phyloP scores from a whole-genome alignment of 2,888 invertebrate genomes.

The Perithous albicinctus region DNA sequence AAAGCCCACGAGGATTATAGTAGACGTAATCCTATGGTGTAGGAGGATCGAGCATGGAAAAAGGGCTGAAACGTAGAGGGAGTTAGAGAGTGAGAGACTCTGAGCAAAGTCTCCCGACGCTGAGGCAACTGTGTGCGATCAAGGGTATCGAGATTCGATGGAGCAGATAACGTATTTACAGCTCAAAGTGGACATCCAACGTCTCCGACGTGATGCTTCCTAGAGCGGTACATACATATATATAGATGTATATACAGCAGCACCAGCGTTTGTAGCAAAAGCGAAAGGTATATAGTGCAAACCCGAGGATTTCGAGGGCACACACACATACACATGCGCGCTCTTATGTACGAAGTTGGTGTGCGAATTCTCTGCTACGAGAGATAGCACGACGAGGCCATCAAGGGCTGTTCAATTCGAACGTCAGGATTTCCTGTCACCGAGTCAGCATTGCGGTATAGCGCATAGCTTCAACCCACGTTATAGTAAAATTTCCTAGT shows the following conservation, averaged over 20 bases:
- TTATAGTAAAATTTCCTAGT: neutral
- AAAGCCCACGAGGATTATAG: neutral
- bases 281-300: conserved; percentile 19
- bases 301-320: conserved; percentile 35
- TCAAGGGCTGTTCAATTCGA: conserved; percentile 19
- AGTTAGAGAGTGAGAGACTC: conserved; percentile 10
- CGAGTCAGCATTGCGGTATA: conserved; percentile 4
- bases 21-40: neutral
- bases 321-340: neutral
- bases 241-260: neutral
- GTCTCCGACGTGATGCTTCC: conserved; percentile 51
- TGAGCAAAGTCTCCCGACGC: conserved; percentile 49
- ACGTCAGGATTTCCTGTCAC: conserved; percentile 11
- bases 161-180: conserved; percentile 77
- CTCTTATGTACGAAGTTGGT: neutral
- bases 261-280: neutral
- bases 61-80: conserved; percentile 3
- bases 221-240: neutral
- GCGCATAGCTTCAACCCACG: neutral
- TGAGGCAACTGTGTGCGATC: conserved; percentile 73
- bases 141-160: conserved; percentile 75
- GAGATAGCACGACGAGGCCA: neutral
- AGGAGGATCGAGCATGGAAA: neutral
- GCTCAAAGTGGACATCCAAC: conserved; percentile 73
- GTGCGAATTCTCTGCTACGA: neutral